Evolutionary conservation across 2,113 vertebrate genomes (phyloP), one percentile per base, ranked within the genome.

Genomic region (Lasiurus cinereus): DNA sequence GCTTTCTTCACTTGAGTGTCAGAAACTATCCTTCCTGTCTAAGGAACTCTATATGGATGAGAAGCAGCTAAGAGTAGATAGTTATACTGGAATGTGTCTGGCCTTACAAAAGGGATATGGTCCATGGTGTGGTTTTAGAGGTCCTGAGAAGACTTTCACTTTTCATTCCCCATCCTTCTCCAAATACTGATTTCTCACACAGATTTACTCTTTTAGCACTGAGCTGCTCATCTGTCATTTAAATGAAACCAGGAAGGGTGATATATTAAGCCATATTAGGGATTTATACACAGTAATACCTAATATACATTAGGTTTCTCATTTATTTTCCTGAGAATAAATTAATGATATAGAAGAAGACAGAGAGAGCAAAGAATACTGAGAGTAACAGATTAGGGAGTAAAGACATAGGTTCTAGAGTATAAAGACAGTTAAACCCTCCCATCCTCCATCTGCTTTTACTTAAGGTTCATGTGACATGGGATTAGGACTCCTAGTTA

Each of bases 211-310:
- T 43, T 80, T 76, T 27, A 89, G 39, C 48, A 48, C 54, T 29
- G 76, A 94, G 69, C 86, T 96, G 70, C 54, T 93, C 36, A n/a
- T 52, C 66, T 93, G 64, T 93, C n/a, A 22, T 31, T 80, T 62
- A 88, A 87, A 52, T 93, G 85, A 64, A 89, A 77, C 91, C 88
- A 92, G 93, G 94, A 97, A 94, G 36, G 87, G 78, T 93, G 93
- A 94, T 92, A 70, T 93, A 88, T 70, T 94, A 96, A 97, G 97
- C 96, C 96, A 96, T 96, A 97, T 96, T 96, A 97, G 85, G 83
- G 73, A 95, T 94, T 95, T 97, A 52, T 93, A 96, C 92, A 96
- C 93, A 95, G 87, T 85, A 91, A 92, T 80, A 94, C 84, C 88
- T 95, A 96, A 90, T 93, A 67, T 96, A 82, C 78, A 91, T 92